Conservation (phyloP, 2,888 invertebrate genomes). For the Agrochola lychnidis region DNA sequence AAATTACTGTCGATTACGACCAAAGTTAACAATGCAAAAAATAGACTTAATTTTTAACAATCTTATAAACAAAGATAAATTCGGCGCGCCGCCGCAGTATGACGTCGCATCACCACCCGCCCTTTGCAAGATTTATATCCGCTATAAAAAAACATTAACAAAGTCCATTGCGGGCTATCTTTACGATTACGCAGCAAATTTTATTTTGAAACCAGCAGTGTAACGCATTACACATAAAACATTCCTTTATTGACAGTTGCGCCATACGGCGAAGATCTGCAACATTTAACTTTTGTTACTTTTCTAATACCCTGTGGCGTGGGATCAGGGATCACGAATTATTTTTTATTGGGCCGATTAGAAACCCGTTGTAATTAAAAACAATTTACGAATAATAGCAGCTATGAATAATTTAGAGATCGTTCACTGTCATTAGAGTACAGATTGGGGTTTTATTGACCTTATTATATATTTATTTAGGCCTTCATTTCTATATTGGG, state of each 20-base stretch:
- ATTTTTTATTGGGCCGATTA: conserved; percentile 68
- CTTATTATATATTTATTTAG: conserved; percentile 76
- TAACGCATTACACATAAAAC: conserved; percentile 66
- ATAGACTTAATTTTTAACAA: conserved; percentile 79
- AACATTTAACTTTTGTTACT: conserved; percentile 82
- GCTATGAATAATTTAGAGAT: conserved; percentile 75
- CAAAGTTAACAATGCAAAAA: conserved; percentile 80
- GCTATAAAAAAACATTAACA: conserved; percentile 62
- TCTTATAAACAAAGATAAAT: conserved; percentile 85
- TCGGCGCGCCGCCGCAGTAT: conserved; percentile 85
- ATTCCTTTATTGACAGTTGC: conserved; percentile 74
- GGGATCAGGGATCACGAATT: conserved; percentile 75
- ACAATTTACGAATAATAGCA: conserved; percentile 73
- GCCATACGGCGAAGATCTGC: conserved; percentile 80
- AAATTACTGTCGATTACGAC: conserved; percentile 69
- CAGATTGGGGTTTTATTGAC: conserved; percentile 73
- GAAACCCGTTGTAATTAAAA: conserved; percentile 73
- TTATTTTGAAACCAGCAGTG: conserved; percentile 74
- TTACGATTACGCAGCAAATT: conserved; percentile 19
- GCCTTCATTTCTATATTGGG: conserved; percentile 66
- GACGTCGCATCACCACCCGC: conserved; percentile 82
- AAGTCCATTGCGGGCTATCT: conserved; percentile 72
- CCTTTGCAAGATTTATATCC: conserved; percentile 82
- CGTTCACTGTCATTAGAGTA: conserved; percentile 75
- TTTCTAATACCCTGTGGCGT: conserved; percentile 80